Percentiles rank a stretch among this genome's conserved stretches.
Evolutionary conservation across 2,113 vertebrate genomes (phyloP).

Genomic region (Nothobranchius furzeri): DNA sequence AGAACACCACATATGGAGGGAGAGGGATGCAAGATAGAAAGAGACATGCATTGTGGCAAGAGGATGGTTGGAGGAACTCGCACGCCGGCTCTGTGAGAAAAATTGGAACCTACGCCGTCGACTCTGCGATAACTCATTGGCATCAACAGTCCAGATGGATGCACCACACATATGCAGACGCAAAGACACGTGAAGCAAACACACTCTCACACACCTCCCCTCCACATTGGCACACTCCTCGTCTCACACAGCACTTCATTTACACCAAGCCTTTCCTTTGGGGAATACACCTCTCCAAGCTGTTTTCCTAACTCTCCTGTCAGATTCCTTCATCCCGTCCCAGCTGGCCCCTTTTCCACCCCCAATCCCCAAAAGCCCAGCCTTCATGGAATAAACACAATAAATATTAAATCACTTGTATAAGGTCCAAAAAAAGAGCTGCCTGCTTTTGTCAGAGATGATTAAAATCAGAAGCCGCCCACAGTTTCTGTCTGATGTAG

Average conservation of each 20-base stretch:
- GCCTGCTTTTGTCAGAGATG: conserved; percentile 38
- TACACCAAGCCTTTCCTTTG: conserved; percentile 46
- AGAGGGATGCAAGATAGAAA: conserved; percentile 41
- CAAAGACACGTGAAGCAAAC: conserved; percentile 5
- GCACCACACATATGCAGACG: not conserved
- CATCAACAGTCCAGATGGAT: conserved; percentile 55
- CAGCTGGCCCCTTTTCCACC: conserved; percentile 7
- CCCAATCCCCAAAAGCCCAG: conserved; percentile 13
- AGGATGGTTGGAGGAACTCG: conserved; percentile 30
- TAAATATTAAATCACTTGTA: conserved; percentile 63
- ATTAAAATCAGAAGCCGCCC: conserved; percentile 25
- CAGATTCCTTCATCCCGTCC: conserved; percentile 43
- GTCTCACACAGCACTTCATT: conserved; percentile 61
- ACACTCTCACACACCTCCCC: no score
- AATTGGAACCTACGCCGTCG: conserved; percentile 47
- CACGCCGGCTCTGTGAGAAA: conserved; percentile 32
- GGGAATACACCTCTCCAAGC: conserved; percentile 49
- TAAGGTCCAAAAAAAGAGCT: conserved; percentile 44
- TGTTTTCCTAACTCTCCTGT: conserved; percentile 54
- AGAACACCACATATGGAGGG: conserved; percentile 59
- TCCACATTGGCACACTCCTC: not conserved
- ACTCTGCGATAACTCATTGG: conserved; percentile 42
- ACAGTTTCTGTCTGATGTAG: conserved; percentile 2
- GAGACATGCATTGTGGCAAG: conserved; percentile 50
- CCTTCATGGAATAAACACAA: conserved; percentile 38